phyloP scores from a whole-genome alignment of 2,888 invertebrate species.

The Acanthosepion lycidas region DNA sequence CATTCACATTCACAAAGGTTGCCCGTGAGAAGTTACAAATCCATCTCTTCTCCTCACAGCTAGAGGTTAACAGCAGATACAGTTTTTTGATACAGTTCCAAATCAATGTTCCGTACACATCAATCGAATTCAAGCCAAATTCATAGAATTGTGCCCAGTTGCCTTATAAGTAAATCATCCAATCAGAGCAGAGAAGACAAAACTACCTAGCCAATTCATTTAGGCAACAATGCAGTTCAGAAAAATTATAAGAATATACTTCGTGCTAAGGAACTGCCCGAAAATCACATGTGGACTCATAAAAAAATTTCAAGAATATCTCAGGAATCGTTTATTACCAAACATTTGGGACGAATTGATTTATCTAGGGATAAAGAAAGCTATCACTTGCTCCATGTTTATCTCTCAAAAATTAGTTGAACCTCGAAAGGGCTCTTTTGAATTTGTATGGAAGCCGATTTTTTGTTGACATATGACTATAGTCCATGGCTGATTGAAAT shows the following conservation, averaged over 20 bases:
- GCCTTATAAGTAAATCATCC: no score
- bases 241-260: slow-evolving; percentile 83
- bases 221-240: slow-evolving; percentile 95
- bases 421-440: slow-evolving; percentile 67
- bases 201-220: slow-evolving; percentile 79
- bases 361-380: slow-evolving; percentile 89
- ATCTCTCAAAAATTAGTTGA: slow-evolving; percentile 80
- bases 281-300: slow-evolving; percentile 89
- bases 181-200: no score
- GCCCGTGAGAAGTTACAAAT: no score
- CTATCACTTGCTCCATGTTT: slow-evolving; percentile 86
- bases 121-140: no score
- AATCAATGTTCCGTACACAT: no score
- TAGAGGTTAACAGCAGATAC: no score
- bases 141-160: no score
- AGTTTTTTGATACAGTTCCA: no score
- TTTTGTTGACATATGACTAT: slow-evolving; percentile 86
- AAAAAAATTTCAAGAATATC: slow-evolving; percentile 82
- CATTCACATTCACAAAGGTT: no score
- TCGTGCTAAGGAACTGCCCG: slow-evolving; percentile 79
- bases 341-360: slow-evolving; percentile 84
- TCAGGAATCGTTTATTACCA: slow-evolving; percentile 68
- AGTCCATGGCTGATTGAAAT: slow-evolving; percentile 93
- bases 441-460: slow-evolving; percentile 89
- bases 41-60: no score